Conservation (phyloP, 2,888 invertebrate genomes). For the Cryptus viduatorius region DNA sequence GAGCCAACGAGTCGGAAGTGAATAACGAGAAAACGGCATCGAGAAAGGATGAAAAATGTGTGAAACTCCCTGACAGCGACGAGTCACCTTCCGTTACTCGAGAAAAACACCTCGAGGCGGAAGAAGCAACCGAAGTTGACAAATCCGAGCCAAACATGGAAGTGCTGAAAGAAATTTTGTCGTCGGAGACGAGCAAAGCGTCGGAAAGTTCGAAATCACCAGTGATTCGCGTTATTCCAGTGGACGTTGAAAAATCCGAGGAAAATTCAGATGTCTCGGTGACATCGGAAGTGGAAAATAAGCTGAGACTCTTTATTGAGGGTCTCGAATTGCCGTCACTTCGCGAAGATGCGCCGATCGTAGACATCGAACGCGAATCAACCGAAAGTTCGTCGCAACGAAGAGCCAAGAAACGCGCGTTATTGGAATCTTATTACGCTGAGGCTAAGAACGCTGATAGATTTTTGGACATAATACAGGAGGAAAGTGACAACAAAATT, state of each 20-base stretch:
- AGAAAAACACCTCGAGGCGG: slow-evolving; percentile 9
- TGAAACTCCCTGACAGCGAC: slow-evolving; percentile 7
- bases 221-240: slow-evolving; percentile 47
- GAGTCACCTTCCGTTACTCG: neutral
- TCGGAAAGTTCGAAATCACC: slow-evolving; percentile 75
- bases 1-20: slow-evolving; percentile 14
- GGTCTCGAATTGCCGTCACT: slow-evolving; percentile 77
- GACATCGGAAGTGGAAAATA: slow-evolving; percentile 79
- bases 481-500: slow-evolving; percentile 90
- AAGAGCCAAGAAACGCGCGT: slow-evolving; percentile 86
- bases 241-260: slow-evolving; percentile 49
- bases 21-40: slow-evolving; percentile 66
- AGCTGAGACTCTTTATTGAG: slow-evolving; percentile 80
- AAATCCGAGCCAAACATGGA: slow-evolving; percentile 60
- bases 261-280: slow-evolving; percentile 70
- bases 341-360: slow-evolving; percentile 62
- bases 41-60: slow-evolving; percentile 16
- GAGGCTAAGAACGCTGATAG: slow-evolving; percentile 88
- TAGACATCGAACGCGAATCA: slow-evolving; percentile 59
- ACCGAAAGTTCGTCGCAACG: slow-evolving; percentile 76
- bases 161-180: slow-evolving; percentile 26
- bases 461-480: slow-evolving; percentile 91
- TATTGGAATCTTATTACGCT: slow-evolving; percentile 87
- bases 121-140: slow-evolving; percentile 74
- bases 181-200: slow-evolving; percentile 83